Conservation (phyloP, 2,797 vertebrate species). For the Peromyscus melanophrys region DNA sequence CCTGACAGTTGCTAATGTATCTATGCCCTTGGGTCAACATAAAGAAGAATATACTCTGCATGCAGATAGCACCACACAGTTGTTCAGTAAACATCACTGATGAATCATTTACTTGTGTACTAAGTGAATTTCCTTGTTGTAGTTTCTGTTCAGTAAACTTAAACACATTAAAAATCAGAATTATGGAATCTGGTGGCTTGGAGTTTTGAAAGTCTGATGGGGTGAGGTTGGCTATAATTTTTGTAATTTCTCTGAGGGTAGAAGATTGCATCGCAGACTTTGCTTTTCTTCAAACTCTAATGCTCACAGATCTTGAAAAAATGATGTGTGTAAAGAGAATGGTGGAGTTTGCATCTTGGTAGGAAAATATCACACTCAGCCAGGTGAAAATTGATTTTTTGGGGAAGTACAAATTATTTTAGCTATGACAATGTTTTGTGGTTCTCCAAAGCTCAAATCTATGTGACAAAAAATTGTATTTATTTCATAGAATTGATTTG, state of each 20-base stretch:
- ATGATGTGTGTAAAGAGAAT: background rate
- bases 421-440: background rate
- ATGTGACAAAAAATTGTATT: background rate
- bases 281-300: background rate
- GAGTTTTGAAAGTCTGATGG: background rate
- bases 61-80: background rate
- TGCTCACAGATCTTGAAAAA: background rate
- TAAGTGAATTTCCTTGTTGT: constrained; percentile 21
- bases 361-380: background rate
- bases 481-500: background rate
- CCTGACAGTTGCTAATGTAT: background rate
- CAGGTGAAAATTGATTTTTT: constrained; percentile 31
- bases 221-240: background rate
- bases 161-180: constrained; percentile 13
- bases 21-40: background rate
- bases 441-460: background rate
- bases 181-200: background rate
- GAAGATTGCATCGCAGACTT: background rate
- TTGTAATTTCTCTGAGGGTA: constrained; percentile 33
- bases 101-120: constrained; percentile 9
- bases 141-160: constrained; percentile 28
- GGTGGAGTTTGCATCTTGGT: background rate
- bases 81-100: background rate
- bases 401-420: background rate
- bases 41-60: background rate